A percentile compares a stretch with the other conserved stretches of the same genome.
Conservation (phyloP, 92 coral and sea anemone genomes). For the Montipora capitata region DNA sequence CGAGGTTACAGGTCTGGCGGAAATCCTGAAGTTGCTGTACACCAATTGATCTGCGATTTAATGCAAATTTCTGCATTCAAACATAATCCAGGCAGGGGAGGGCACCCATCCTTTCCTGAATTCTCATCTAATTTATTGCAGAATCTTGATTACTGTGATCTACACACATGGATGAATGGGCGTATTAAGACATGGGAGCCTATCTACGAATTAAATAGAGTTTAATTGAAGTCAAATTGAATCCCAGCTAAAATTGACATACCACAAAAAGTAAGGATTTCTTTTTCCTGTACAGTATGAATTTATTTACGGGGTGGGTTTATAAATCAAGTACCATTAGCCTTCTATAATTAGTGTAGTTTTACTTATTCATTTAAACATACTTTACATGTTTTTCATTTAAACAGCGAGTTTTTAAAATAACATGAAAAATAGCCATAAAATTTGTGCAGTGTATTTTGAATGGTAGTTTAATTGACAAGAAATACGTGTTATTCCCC, state of each 20-base stretch:
- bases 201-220: conserved; percentile 29
- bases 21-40: conserved; percentile 57
- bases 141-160: conserved; percentile 73
- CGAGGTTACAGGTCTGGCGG: conserved; percentile 54
- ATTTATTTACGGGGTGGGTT: too few species aligned
- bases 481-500: too few species aligned
- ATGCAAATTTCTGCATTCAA: conserved; percentile 27
- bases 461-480: too few species aligned
- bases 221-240: conserved; percentile 6
- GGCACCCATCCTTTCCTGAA: conserved; percentile 65
- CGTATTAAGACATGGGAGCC: conserved; percentile 61
- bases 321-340: too few species aligned
- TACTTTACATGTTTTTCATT: too few species aligned
- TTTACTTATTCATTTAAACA: too few species aligned
- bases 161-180: conserved; percentile 75
- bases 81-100: conserved; percentile 26
- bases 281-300: not conserved
- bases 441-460: too few species aligned
- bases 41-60: conserved; percentile 34
- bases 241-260: conserved; percentile 4
- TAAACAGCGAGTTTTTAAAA: too few species aligned
- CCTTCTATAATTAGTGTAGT: too few species aligned
- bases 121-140: conserved; percentile 54
- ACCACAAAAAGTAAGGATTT: not conserved
- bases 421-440: too few species aligned